These are phyloP conservation scores for Caenorhabditis briggsae DNA, from an alignment of 1,140 invertebrate genomes.

Conservation along the genomic window DNA sequence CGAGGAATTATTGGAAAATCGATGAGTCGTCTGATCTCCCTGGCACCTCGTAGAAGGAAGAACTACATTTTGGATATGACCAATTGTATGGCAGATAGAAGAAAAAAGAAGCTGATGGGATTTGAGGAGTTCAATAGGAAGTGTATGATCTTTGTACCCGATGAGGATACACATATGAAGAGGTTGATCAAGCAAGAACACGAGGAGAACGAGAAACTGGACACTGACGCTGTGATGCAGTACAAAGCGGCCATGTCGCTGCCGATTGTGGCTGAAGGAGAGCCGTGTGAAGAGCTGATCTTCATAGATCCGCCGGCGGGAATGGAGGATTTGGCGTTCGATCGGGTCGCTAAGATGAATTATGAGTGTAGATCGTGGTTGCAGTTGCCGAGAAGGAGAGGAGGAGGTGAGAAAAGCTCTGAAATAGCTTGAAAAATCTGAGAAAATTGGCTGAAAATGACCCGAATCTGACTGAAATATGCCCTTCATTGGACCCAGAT, in stretches of 20 bases:
- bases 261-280: slow-evolving; percentile 9
- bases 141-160: slow-evolving; percentile 73
- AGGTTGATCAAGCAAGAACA: slow-evolving; percentile 77
- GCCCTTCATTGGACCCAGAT: no score
- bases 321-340: not conserved
- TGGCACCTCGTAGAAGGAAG: slow-evolving; percentile 75
- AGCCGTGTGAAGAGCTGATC: slow-evolving; percentile 14
- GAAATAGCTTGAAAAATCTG: no score
- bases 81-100: slow-evolving; percentile 71
- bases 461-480: no score
- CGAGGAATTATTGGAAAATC: slow-evolving; percentile 75
- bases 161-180: slow-evolving; percentile 66
- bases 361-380: slow-evolving; percentile 41
- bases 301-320: slow-evolving; percentile 22
- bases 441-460: no score
- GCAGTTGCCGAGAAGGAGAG: not conserved
- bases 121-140: slow-evolving; percentile 73
- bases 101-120: slow-evolving; percentile 68
- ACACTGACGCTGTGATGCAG: slow-evolving; percentile 11
- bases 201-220: slow-evolving; percentile 96
- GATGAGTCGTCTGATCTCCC: slow-evolving; percentile 35
- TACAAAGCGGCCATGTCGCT: slow-evolving; percentile 26
- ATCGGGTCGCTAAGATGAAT: slow-evolving; percentile 40
- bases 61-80: slow-evolving; percentile 77
- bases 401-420: not conserved